Conservation (phyloP, 2,797 vertebrate species). For the Acridotheres tristis region DNA sequence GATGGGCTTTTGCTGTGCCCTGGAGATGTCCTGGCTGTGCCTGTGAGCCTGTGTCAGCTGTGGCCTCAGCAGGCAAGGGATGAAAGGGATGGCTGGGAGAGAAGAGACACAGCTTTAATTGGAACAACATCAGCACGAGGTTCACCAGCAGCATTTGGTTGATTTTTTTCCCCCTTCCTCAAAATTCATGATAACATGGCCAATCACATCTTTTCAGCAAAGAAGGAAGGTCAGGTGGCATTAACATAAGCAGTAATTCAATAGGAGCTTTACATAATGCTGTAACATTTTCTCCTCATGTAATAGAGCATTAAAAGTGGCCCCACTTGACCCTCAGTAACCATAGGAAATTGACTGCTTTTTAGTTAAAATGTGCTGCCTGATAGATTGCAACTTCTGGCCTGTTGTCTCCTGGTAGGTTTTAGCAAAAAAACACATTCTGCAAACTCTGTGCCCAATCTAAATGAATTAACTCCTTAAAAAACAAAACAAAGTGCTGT, state of each 20-base stretch:
- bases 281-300: slow-evolving; percentile 61
- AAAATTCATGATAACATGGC: background rate
- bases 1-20: background rate
- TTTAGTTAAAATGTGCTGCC: slow-evolving; percentile 77
- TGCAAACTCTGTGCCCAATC: background rate
- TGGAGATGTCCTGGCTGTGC: background rate
- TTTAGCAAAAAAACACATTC: background rate
- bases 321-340: slow-evolving; percentile 74
- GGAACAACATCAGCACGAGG: background rate
- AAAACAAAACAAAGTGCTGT: background rate
- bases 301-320: slow-evolving; percentile 72
- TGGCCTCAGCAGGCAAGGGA: background rate
- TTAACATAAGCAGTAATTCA: slow-evolving; percentile 74
- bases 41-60: background rate
- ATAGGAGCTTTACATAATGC: slow-evolving; percentile 73
- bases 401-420: background rate
- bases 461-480: background rate
- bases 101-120: background rate
- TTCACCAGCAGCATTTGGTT: background rate
- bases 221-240: slow-evolving; percentile 75
- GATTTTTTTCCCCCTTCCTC: background rate
- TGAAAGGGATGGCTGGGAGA: background rate
- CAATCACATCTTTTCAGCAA: slow-evolving; percentile 26
- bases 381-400: background rate
- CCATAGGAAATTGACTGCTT: slow-evolving; percentile 69